These are phyloP conservation scores for Protomyctophum bolini DNA, from an alignment of 2,113 vertebrate species.

Conservation along the genomic window DNA sequence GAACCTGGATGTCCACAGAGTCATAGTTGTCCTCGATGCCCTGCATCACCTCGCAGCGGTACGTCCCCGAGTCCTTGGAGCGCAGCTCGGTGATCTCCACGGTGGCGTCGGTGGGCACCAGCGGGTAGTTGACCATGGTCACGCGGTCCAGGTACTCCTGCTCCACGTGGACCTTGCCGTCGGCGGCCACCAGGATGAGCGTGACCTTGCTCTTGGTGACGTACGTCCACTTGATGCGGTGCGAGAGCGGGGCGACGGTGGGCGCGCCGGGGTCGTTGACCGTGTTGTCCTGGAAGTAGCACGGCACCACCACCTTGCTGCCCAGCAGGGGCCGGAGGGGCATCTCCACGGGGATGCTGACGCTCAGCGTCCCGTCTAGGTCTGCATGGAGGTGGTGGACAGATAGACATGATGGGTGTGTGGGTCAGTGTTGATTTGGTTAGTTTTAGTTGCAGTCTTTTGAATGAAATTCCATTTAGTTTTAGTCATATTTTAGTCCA, in stretches of 20 bases:
- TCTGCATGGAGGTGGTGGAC: constrained; percentile 47
- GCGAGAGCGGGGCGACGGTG: constrained; percentile 77
- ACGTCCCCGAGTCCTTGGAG: constrained; percentile 89
- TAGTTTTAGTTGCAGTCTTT: too few species aligned
- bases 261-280: constrained; percentile 83
- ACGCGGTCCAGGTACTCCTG: constrained; percentile 84
- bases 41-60: constrained; percentile 91
- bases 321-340: constrained; percentile 86
- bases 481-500: background rate
- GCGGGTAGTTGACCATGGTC: constrained; percentile 89
- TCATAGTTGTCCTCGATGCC: constrained; percentile 90
- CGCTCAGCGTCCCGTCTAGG: constrained; percentile 78
- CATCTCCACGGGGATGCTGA: constrained; percentile 89
- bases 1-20: constrained; percentile 86
- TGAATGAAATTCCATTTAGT: background rate
- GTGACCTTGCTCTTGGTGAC: constrained; percentile 82
- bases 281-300: constrained; percentile 91
- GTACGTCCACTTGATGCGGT: constrained; percentile 94
- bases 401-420: background rate
- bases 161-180: constrained; percentile 83
- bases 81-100: constrained; percentile 87
- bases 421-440: too few species aligned
- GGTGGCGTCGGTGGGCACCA: constrained; percentile 87
- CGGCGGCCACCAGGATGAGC: constrained; percentile 86
- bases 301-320: constrained; percentile 87